Evolutionary conservation across 2,113 vertebrate genomes (phyloP).

Genomic region (Hydrolagus affinis): DNA sequence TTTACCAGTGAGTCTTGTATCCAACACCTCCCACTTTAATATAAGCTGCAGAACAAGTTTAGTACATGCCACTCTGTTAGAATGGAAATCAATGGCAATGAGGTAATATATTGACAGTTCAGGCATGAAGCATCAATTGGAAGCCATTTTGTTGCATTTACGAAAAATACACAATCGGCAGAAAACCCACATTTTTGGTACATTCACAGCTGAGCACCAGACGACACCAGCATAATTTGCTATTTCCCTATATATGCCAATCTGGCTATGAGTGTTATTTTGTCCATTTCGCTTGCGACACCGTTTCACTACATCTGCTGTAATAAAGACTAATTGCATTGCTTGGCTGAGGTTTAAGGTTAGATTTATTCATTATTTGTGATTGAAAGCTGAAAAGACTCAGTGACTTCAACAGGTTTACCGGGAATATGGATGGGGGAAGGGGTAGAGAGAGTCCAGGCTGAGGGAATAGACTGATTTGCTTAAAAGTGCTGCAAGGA

Average conservation of each 20-base stretch:
- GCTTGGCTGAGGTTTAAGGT: neutral
- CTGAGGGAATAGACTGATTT: neutral
- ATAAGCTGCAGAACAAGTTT: neutral
- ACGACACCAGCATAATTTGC: neutral
- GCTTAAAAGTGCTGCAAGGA: neutral
- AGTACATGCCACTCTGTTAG: neutral
- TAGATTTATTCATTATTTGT: neutral
- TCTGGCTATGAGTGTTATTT: too few relatives aligned
- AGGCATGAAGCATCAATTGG: constrained; percentile 1
- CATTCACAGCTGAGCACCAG: too few relatives aligned
- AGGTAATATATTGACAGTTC: neutral
- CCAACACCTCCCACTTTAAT: neutral
- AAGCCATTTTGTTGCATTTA: neutral
- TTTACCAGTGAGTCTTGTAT: too few relatives aligned
- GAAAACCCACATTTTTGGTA: too few relatives aligned
- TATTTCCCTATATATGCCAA: neutral
- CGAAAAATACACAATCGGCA: too few relatives aligned
- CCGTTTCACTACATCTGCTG: neutral
- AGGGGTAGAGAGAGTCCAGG: neutral
- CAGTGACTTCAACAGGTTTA: neutral
- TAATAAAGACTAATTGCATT: constrained; percentile 3
- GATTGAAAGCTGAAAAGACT: neutral
- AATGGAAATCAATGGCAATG: neutral
- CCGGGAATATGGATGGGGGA: neutral
- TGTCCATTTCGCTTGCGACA: neutral